These are phyloP conservation scores for Ceratothoa steindachneri DNA, from an alignment of 2,888 invertebrate species.

Conservation along the genomic window DNA sequence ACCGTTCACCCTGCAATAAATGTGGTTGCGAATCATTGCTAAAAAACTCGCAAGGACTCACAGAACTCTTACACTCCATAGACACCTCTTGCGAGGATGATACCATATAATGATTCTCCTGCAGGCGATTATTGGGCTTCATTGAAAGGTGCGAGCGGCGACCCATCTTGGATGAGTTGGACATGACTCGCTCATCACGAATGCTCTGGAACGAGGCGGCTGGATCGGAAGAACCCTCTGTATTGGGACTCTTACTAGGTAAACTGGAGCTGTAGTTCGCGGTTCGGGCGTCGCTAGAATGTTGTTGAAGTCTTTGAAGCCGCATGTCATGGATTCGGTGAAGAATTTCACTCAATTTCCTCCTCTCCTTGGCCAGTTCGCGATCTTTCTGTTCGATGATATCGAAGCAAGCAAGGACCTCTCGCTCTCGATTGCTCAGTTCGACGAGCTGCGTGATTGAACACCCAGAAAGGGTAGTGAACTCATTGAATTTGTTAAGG, in stretches of 20 bases:
- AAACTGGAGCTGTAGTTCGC: not conserved
- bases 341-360: slow-evolving; percentile 27
- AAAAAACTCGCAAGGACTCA: not conserved
- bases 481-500: not conserved
- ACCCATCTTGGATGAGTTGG: not conserved
- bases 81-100: slow-evolving; percentile 1
- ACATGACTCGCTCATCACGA: not conserved
- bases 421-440: slow-evolving; percentile 33
- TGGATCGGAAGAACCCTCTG: not conserved
- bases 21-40: not conserved
- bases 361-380: slow-evolving; percentile 26
- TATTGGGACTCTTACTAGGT: not conserved
- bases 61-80: not conserved
- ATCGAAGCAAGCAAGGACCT: slow-evolving; percentile 27
- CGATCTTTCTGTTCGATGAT: slow-evolving; percentile 26
- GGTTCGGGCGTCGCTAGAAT: not conserved
- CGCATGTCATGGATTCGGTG: slow-evolving; percentile 25
- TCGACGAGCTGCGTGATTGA: slow-evolving; percentile 14
- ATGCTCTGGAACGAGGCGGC: not conserved
- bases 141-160: not conserved
- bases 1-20: not conserved
- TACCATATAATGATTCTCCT: slow-evolving; percentile 1
- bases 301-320: not conserved
- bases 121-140: not conserved
- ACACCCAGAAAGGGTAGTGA: not conserved